Percentiles rank a stretch among this genome's conserved stretches.
These are phyloP conservation scores for Enteromius mattozi DNA, from an alignment of 2,797 vertebrate genomes.

Conservation along the genomic window DNA sequence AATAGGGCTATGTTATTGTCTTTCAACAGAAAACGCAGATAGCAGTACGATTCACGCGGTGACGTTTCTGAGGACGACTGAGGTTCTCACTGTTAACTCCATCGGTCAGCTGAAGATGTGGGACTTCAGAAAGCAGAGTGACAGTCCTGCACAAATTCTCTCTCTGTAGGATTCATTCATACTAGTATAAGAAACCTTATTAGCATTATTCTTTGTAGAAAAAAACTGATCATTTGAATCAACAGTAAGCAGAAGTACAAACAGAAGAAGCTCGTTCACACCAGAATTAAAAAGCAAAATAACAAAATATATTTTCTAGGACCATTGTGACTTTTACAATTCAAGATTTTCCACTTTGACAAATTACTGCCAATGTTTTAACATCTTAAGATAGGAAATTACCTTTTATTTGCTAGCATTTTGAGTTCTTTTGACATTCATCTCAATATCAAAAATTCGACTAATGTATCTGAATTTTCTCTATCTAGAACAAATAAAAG, in stretches of 20 bases:
- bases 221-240: neutral
- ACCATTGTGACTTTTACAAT: neutral
- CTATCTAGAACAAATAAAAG: neutral
- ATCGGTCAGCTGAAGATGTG: constrained; percentile 97
- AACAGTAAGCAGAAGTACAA: too few relatives aligned
- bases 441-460: neutral
- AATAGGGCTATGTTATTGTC: neutral
- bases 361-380: neutral
- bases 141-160: constrained; percentile 90
- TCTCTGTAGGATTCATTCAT: constrained; percentile 78
- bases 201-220: too few relatives aligned
- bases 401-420: neutral
- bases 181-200: neutral
- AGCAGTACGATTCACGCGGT: constrained; percentile 96
- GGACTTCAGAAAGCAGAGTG: constrained; percentile 92
- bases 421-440: neutral
- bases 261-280: neutral
- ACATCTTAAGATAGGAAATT: neutral
- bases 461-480: neutral
- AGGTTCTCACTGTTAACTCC: constrained; percentile 96
- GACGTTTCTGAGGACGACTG: constrained; percentile 90
- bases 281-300: neutral
- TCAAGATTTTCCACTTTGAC: neutral
- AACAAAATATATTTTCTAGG: neutral
- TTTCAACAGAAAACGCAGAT: constrained; percentile 89